Evolutionary conservation across 2,113 vertebrate genomes (phyloP).

Genomic region (Blennius ocellaris): DNA sequence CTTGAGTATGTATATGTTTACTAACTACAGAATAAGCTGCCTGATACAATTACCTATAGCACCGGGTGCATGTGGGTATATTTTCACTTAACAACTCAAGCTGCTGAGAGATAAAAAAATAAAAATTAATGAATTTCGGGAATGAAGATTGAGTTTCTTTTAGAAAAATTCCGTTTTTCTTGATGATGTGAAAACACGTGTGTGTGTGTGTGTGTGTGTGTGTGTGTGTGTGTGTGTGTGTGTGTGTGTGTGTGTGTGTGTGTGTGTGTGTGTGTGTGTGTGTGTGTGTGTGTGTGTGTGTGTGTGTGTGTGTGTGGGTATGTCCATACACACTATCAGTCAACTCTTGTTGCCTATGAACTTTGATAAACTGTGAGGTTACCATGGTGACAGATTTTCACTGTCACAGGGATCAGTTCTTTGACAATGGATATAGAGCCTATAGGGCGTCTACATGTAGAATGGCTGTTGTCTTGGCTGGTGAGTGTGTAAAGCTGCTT

Average conservation of each 20-base stretch:
- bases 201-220: too few species aligned
- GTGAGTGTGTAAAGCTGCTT: constrained; percentile 34
- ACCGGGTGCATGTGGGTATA: not conserved
- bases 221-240: too few species aligned
- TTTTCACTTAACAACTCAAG: constrained; percentile 26
- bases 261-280: constrained; percentile 5
- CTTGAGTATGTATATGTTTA: constrained; percentile 48
- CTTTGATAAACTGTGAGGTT: constrained; percentile 83
- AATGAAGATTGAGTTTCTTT: too few species aligned
- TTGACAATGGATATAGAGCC: constrained; percentile 58
- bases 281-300: not conserved
- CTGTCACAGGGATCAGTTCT: constrained; percentile 71
- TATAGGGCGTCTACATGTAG: constrained; percentile 62
- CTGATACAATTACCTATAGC: not conserved
- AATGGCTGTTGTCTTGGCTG: constrained; percentile 44
- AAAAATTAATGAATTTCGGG: too few species aligned
- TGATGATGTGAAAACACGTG: too few species aligned
- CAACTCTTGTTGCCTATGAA: constrained; percentile 58
- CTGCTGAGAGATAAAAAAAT: constrained; percentile 6
- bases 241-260: not conserved
- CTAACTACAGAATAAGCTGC: constrained; percentile 30
- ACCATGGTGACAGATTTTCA: constrained; percentile 75
- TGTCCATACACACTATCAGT: constrained; percentile 32
- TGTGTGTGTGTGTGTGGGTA: not conserved
- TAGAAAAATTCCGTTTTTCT: too few species aligned